Conservation (phyloP, 2,113 vertebrate genomes). For the Jaculus jaculus region DNA sequence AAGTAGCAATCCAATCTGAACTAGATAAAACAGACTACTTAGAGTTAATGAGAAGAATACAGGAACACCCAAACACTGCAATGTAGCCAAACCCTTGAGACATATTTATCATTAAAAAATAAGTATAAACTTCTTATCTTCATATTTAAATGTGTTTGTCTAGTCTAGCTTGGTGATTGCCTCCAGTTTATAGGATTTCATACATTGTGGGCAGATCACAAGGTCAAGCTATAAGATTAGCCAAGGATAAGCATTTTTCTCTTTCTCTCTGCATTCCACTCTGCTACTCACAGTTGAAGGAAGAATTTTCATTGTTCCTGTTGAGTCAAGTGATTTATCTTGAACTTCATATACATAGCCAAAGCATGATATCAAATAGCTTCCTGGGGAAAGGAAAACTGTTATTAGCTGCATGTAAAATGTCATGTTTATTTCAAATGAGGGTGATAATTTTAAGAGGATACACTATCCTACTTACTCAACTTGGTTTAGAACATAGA, state of each 20-base stretch:
- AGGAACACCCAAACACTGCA: background rate
- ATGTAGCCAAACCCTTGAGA: background rate
- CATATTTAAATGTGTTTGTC: background rate
- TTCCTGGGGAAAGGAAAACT: background rate
- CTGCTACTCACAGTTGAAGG: background rate
- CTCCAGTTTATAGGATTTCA: background rate
- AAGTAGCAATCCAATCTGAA: background rate
- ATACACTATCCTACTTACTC: background rate
- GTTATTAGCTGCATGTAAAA: background rate
- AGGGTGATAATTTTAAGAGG: conserved; percentile 19
- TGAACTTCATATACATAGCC: background rate
- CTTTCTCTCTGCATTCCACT: background rate
- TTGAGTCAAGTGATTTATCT: background rate
- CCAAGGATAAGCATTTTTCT: background rate
- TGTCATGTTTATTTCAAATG: background rate
- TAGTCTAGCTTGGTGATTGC: background rate
- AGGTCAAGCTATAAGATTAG: background rate
- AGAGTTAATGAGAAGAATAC: background rate
- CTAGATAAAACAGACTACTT: background rate
- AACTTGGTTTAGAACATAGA: background rate
- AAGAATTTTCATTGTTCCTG: background rate
- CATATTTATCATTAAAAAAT: background rate
- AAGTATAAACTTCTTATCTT: background rate
- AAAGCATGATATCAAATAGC: background rate
- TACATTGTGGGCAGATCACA: background rate